Conservation (phyloP, 2,113 vertebrate genomes). For the Actenoides hombroni region DNA sequence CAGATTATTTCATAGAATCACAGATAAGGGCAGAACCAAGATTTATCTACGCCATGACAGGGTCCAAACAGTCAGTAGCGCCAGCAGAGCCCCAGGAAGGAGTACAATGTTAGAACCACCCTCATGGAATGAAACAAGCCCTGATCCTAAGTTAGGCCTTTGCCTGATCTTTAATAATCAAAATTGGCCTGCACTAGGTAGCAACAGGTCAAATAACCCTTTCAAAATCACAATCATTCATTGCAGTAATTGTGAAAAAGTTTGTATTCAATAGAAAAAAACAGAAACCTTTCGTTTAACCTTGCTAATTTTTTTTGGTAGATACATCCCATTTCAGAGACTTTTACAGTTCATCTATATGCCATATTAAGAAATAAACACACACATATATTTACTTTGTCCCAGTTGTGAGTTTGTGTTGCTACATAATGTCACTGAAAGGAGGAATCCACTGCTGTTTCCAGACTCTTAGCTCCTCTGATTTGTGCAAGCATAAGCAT, state of each 20-base stretch:
- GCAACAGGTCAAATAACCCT: neutral
- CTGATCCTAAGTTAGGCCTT: neutral
- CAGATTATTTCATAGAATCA: neutral
- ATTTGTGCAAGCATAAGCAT: accelerated
- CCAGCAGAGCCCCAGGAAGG: neutral
- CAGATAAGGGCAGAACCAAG: neutral
- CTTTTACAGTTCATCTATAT: neutral
- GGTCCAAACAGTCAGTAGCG: neutral
- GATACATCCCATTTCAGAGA: neutral
- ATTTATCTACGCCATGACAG: neutral
- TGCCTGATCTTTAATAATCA: neutral
- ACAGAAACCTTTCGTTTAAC: neutral
- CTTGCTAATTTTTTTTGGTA: neutral
- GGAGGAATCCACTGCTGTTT: neutral
- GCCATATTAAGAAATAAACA: neutral
- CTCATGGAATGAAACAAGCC: neutral
- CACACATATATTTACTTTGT: neutral
- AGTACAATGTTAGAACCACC: neutral
- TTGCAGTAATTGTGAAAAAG: neutral
- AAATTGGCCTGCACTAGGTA: neutral
- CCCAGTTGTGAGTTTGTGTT: neutral
- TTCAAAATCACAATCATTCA: neutral
- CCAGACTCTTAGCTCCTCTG: neutral
- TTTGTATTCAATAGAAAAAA: neutral
- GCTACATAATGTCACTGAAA: neutral